Conservation (phyloP, 64 coral and sea anemone genomes). For the Porites australiensis region DNA sequence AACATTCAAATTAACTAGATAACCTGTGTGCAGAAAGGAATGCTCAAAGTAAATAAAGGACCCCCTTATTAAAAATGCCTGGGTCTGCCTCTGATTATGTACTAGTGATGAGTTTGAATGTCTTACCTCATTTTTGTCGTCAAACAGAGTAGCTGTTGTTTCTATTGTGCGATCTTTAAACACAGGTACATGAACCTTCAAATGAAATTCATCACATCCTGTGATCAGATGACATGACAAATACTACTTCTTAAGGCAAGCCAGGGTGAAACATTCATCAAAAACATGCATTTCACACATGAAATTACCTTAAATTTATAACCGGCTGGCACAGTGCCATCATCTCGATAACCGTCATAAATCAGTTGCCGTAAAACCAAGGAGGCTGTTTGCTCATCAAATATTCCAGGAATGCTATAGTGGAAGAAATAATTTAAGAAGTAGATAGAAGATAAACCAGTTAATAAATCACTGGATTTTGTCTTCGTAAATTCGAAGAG, state of each 20-base stretch:
- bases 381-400: slow-evolving; percentile 69
- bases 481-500: not conserved
- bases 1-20: too few species aligned
- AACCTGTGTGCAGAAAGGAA: too few species aligned
- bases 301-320: slow-evolving; percentile 94
- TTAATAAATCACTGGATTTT: too few species aligned
- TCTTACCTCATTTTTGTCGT: slow-evolving; percentile 67
- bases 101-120: too few species aligned
- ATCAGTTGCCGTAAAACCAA: slow-evolving; percentile 84
- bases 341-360: slow-evolving; percentile 89
- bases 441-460: too few species aligned
- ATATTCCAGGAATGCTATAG: slow-evolving; percentile 64
- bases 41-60: too few species aligned
- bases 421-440: not conserved
- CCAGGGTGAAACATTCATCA: too few species aligned
- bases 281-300: too few species aligned
- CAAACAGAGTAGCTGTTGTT: slow-evolving; percentile 73
- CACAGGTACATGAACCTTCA: slow-evolving; percentile 95
- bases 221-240: not conserved
- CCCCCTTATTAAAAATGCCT: too few species aligned
- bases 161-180: slow-evolving; percentile 86
- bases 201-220: not conserved
- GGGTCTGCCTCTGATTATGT: too few species aligned
- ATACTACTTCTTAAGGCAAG: not conserved
- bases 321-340: slow-evolving; percentile 62